phyloP scores from a whole-genome alignment of 2,113 vertebrate species.

The Forbesichthys papilliferus region DNA sequence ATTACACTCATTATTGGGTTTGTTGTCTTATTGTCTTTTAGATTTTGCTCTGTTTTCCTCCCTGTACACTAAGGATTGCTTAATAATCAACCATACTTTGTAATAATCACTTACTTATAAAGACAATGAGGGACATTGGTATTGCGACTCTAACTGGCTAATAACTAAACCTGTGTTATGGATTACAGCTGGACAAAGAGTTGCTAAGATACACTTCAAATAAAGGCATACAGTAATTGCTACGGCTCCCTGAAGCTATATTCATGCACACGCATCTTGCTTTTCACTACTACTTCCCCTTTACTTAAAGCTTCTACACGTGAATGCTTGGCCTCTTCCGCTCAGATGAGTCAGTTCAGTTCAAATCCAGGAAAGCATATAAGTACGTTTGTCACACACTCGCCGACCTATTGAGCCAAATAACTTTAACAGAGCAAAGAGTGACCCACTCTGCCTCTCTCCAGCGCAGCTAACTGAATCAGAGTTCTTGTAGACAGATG shows the following conservation, averaged over 20 bases:
- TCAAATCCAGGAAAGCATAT: conserved; percentile 26
- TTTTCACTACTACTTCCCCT: conserved; percentile 50
- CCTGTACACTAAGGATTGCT: not conserved
- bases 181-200: not conserved
- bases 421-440: conserved; percentile 1
- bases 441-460: not conserved
- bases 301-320: conserved; percentile 48
- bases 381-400: conserved; percentile 47
- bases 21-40: conserved; percentile 8
- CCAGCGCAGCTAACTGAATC: not conserved
- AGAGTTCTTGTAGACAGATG: conserved; percentile 62
- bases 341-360: conserved; percentile 23
- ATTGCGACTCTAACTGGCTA: not conserved
- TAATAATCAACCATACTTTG: not conserved
- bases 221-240: not conserved
- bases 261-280: no score
- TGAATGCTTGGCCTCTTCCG: conserved; percentile 34
- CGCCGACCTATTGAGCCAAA: conserved; percentile 16
- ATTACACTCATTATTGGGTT: conserved; percentile 9
- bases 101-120: not conserved
- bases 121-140: not conserved
- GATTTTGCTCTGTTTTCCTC: not conserved
- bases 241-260: not conserved
- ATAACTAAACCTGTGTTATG: not conserved
- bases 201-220: not conserved